Base-by-base conservation (phyloP, 1,140 invertebrate genomes). In the Aphaenogaster floridana region DNA sequence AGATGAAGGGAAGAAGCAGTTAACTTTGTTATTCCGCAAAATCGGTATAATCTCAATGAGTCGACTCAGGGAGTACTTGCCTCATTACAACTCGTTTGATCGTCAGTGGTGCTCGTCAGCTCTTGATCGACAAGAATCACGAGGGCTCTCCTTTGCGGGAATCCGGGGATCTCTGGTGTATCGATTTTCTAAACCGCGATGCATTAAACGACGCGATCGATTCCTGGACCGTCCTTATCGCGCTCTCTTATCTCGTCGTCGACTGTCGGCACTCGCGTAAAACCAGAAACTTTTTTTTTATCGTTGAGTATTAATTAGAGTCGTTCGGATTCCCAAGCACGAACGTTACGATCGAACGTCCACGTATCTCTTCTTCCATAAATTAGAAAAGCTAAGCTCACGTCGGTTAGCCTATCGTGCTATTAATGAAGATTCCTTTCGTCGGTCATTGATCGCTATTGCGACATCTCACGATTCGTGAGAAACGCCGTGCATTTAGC, bases 11-110 rank as follows among this genome's bases (percentile, higher is more conserved):
- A 21, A n/a, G n/a, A 57, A 57, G 54, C 50, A 69, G 63, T 86
- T 76, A 54, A 76, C 28, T 83, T 84, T 66, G 11, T 71, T 59
- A 69, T 52, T 88, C 63, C 59, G 57, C 59, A 52, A 87, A 87
- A 87, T 63, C 42, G 34, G 15, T 77, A 42, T 50, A 39, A 34
- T 36, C 54, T 74, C 74, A 21, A 7, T 69, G 21, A 69, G 13
- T 54, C 9, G 28, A 5, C 15, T 68, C 63, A 21, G 66, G 17
- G 68, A 81, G 11, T 59, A 28, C 34, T 61, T 36, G 48, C 21
- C 66, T 85, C 42, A 74, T 54, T 39, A 54, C 8, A 52, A 45
- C n/a, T 69, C 63, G 48, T 54, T 57, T 3, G 48, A 11, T 88
- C 76, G 21, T 50, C 61, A 42, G 42, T 15, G 28, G n/a, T 17